A percentile compares a stretch with the other conserved stretches of the same genome.
Conservation (phyloP, 2,888 invertebrate species). For the Ischnus inquisitorius region DNA sequence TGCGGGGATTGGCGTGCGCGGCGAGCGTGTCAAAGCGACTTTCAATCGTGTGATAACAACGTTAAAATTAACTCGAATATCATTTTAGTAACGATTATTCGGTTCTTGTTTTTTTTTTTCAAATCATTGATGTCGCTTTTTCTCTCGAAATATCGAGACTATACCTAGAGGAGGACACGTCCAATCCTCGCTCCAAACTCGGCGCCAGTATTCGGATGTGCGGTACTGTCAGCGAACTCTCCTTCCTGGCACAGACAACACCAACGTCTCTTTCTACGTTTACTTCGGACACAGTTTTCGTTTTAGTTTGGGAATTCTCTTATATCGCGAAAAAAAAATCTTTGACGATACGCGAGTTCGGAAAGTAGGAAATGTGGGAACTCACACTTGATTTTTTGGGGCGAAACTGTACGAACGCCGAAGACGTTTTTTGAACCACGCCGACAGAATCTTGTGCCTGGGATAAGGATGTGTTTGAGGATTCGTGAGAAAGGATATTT, state of each 20-base stretch:
- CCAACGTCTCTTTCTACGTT: conserved; percentile 76
- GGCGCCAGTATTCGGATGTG: conserved; percentile 94
- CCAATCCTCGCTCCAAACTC: conserved; percentile 93
- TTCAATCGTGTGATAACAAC: conserved; percentile 51
- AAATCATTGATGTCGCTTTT: conserved; percentile 31
- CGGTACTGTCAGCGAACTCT: conserved; percentile 92
- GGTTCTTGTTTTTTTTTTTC: neutral
- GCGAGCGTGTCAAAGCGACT: conserved; percentile 65
- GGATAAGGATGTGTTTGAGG: conserved; percentile 34
- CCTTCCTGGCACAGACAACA: conserved; percentile 86
- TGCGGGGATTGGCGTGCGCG: conserved; percentile 71
- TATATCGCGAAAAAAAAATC: conserved; percentile 1
- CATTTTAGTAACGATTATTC: conserved; percentile 21
- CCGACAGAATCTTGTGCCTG: conserved; percentile 59
- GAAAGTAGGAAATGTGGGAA: conserved; percentile 28
- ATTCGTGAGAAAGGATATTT: conserved; percentile 13
- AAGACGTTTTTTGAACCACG: conserved; percentile 67
- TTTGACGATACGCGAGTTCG: neutral
- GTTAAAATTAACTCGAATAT: conserved; percentile 18
- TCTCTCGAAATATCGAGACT: conserved; percentile 61
- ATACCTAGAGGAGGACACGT: conserved; percentile 86
- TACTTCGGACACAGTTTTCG: conserved; percentile 36
- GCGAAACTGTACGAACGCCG: conserved; percentile 56
- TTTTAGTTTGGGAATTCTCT: conserved; percentile 22
- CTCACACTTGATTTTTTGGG: conserved; percentile 64